Conservation (phyloP, 2,888 invertebrate species). For the Villa cingulata region DNA sequence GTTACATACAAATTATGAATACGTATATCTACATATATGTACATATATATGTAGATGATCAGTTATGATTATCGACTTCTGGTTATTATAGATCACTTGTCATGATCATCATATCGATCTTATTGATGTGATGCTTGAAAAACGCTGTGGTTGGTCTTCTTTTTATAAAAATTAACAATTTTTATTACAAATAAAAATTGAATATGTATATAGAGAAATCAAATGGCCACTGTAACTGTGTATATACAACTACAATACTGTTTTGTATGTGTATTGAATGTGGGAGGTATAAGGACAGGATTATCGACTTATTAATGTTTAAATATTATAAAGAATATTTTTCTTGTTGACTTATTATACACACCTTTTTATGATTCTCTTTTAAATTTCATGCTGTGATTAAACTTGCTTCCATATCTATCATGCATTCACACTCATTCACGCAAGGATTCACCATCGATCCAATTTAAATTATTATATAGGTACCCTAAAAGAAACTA, state of each 20-base stretch:
- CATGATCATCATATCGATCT: slow-evolving; percentile 8
- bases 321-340: no score
- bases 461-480: slow-evolving; percentile 10
- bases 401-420: slow-evolving; percentile 3
- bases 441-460: slow-evolving; percentile 1
- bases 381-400: slow-evolving; percentile 5
- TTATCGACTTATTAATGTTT: no score
- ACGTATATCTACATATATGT: no score
- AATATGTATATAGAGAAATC: no score
- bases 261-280: no score
- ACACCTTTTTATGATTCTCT: slow-evolving; percentile 2
- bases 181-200: neutral
- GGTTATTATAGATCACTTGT: slow-evolving; percentile 10
- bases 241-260: no score
- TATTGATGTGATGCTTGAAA: slow-evolving; percentile 2
- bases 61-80: slow-evolving; percentile 6
- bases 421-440: no score
- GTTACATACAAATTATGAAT: no score
- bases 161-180: neutral
- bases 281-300: no score
- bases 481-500: neutral
- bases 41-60: slow-evolving; percentile 3
- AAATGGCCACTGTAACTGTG: no score
- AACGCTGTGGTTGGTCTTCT: slow-evolving; percentile 5
- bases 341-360: slow-evolving; percentile 8